These are phyloP conservation scores for Hirundichthys speculiger DNA, from an alignment of 2,113 vertebrate genomes.

Conservation along the genomic window DNA sequence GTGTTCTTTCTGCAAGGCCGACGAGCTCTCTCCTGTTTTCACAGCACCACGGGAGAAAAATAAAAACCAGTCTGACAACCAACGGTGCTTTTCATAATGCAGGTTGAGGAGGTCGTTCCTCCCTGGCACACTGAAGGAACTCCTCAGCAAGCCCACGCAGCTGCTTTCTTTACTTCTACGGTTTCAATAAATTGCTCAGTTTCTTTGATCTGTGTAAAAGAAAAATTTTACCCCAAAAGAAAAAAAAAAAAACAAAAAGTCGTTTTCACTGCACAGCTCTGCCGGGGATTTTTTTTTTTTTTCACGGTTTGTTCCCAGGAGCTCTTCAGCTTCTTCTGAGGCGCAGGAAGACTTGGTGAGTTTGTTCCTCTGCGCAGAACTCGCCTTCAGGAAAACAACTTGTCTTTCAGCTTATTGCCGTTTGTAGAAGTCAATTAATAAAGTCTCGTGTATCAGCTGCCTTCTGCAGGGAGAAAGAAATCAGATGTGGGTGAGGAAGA, in stretches of 20 bases:
- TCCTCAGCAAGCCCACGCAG: conserved; percentile 37
- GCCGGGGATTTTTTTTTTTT: conserved; percentile 55
- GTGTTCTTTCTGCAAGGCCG: conserved; percentile 2
- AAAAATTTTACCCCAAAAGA: conserved; percentile 18
- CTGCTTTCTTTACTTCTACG: conserved; percentile 53
- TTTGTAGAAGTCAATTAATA: conserved; percentile 55
- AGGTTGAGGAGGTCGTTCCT: conserved; percentile 51
- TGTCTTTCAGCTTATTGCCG: conserved; percentile 22
- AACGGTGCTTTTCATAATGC: conserved; percentile 40
- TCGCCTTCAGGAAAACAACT: conserved; percentile 34
- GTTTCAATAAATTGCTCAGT: conserved; percentile 58
- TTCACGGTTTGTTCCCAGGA: conserved; percentile 40
- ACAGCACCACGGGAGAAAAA: conserved; percentile 2
- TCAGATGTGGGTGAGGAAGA: conserved; percentile 2
- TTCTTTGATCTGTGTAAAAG: conserved; percentile 37
- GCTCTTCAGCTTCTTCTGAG: conserved; percentile 40
- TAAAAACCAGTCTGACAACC: conserved; percentile 23
- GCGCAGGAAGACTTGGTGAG: conserved; percentile 14
- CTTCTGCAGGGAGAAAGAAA: conserved; percentile 16
- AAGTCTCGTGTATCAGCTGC: conserved; percentile 31
- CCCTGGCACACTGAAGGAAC: conserved; percentile 51
- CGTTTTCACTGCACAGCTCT: conserved; percentile 28
- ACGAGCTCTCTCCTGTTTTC: conserved; percentile 21
- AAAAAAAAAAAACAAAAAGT: conserved; percentile 15
- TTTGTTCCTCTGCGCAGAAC: conserved; percentile 34